Evolutionary conservation across 2,797 vertebrate genomes (phyloP).

Genomic region (Neomorphus geoffroyi): DNA sequence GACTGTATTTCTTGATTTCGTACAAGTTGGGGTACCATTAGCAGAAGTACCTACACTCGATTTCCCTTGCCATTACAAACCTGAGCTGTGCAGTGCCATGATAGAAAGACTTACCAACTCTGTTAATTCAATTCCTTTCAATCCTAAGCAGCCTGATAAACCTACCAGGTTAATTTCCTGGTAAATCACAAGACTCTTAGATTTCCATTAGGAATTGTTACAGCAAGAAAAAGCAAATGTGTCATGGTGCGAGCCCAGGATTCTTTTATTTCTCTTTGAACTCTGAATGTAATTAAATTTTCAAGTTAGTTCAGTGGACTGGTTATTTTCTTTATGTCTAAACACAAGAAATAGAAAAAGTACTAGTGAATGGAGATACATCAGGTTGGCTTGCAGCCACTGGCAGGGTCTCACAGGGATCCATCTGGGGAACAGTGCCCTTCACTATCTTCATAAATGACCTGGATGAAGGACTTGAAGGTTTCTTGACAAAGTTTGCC

Average conservation of each 20-base stretch:
- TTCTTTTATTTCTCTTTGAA: not conserved
- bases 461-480: too few relatives aligned
- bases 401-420: too few relatives aligned
- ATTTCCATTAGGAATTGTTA: not conserved
- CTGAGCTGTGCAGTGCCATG: not conserved
- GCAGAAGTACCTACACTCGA: accelerated
- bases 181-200: not conserved
- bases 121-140: not conserved
- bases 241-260: accelerated
- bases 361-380: too few relatives aligned
- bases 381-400: too few relatives aligned
- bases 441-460: too few relatives aligned
- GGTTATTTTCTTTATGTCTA: not conserved
- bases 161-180: not conserved
- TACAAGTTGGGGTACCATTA: accelerated
- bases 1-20: not conserved
- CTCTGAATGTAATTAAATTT: not conserved
- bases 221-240: not conserved
- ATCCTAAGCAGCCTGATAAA: not conserved
- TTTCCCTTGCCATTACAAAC: not conserved
- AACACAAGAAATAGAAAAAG: not conserved
- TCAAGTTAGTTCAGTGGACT: not conserved
- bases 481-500: too few relatives aligned
- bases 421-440: too few relatives aligned
- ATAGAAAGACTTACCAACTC: not conserved